Evolutionary conservation across 2,113 vertebrate species (phyloP).

Genomic region (Thamnophis sirtalis): DNA sequence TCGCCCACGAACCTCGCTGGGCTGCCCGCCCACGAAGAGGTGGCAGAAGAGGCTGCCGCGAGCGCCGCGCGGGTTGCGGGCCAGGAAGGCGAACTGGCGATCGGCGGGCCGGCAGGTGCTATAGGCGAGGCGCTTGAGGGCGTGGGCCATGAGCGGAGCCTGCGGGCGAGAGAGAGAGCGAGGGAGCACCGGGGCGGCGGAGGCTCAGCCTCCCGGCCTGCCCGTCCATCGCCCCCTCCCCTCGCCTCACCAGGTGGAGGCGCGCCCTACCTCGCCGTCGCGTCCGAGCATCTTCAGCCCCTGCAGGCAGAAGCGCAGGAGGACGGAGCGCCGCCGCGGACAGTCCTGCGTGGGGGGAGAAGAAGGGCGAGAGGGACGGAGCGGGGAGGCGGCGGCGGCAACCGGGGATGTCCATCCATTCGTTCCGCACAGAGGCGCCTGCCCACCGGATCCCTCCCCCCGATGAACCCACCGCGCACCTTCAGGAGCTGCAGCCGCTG

Average conservation of each 20-base stretch:
- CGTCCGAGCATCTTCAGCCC: constrained; percentile 90
- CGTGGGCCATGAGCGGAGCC: constrained; percentile 92
- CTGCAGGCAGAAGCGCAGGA: constrained; percentile 86
- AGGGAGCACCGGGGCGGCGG: no score
- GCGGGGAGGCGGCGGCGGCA: no score
- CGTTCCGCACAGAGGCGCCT: not conserved
- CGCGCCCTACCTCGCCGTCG: constrained; percentile 78
- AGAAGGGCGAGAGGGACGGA: not conserved
- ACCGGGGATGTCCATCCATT: no score
- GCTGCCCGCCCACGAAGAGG: constrained; percentile 82
- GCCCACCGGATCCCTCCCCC: not conserved
- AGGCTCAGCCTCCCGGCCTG: not conserved
- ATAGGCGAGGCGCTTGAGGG: constrained; percentile 81
- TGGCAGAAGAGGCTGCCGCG: constrained; percentile 86
- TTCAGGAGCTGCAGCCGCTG: constrained; percentile 77
- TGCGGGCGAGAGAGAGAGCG: constrained; percentile 38
- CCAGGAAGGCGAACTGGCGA: constrained; percentile 87
- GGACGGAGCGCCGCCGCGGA: constrained; percentile 72
- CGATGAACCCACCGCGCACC: constrained; percentile 58
- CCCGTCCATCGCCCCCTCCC: no score
- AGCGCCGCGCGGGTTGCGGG: constrained; percentile 80
- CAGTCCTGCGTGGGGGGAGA: constrained; percentile 67
- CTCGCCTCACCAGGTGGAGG: not conserved
- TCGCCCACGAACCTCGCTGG: constrained; percentile 61
- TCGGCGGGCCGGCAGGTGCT: constrained; percentile 74